Evolutionary conservation across 2,797 vertebrate genomes (phyloP), one percentile per base, ranked within the genome.

Genomic region (Semotilus atromaculatus): DNA sequence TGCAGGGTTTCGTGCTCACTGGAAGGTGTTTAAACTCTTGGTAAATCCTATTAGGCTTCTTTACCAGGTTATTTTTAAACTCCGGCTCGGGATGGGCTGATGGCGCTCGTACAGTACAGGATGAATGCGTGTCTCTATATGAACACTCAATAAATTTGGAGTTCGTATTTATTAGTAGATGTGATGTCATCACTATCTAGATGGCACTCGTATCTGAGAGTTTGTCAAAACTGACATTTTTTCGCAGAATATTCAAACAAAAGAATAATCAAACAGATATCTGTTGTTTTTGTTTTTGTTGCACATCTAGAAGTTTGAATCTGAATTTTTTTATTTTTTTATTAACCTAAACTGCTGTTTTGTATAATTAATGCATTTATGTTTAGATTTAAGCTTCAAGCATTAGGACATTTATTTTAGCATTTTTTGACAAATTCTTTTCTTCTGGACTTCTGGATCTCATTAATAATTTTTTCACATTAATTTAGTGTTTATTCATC

Each of bases 11-110:
- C n/a, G 40, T 70, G 14, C 16, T 40, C 84, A 48, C 40, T 18
- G 45, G 51, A 66, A 88, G 74, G 81, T 84, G 77, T 86, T 87
- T 77, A 51, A 72, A 86, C 81, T 43, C 70, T 55, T 31, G 21
- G 36, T 75, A 48, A 82, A 83, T 90, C 79, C 82, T 84, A 80
- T 90, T 87, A 88, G 29, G 62, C 51, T 78, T 88, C 43, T 29
- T 87, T 75, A 79, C 81, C 36, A 66, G 87, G 51, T 86, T 72
- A 87, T 90, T 89, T 86, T 88, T 87, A 81, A 78, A 82, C 82
- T 51, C 71, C 6, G 19, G 10, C 9, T 85, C n/a, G 72, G 14
- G 80, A 43, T 66, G 36, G 18, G n/a, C 31, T 13, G 21, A 36
- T 23, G 31, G 11, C 13, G 5, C 73, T 36, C 6, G 8, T 8